Conservation (phyloP, 2,888 invertebrate species). For the Tenthredo livida region DNA sequence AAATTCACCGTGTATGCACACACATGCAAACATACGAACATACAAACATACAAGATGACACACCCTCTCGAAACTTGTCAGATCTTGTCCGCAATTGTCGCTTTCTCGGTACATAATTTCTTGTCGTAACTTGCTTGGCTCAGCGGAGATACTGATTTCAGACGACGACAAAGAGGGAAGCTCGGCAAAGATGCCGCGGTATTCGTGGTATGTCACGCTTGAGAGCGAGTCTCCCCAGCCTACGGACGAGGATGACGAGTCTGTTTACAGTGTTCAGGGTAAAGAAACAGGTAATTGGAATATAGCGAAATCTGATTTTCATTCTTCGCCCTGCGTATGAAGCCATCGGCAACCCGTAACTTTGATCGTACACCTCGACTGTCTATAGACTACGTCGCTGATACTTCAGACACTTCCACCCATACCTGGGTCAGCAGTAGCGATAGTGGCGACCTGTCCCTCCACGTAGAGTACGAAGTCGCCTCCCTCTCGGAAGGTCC, state of each 20-base stretch:
- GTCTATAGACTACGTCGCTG: constrained; percentile 67
- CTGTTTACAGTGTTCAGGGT: constrained; percentile 83
- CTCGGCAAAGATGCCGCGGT: constrained; percentile 62
- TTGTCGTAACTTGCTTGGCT: background rate
- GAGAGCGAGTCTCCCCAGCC: constrained; percentile 78
- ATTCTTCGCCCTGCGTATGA: background rate
- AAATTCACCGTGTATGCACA: background rate
- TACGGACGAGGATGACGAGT: constrained; percentile 80
- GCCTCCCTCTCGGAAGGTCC: constrained; percentile 67
- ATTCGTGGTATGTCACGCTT: constrained; percentile 72
- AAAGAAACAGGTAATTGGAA: constrained; percentile 83
- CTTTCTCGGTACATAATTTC: background rate
- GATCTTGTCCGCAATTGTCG: background rate
- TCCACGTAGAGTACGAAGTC: constrained; percentile 69
- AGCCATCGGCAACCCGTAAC: background rate
- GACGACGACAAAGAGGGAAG: constrained; percentile 63
- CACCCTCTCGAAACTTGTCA: background rate
- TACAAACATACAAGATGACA: background rate
- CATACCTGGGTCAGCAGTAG: constrained; percentile 64
- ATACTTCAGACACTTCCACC: constrained; percentile 70
- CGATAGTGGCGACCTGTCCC: constrained; percentile 58
- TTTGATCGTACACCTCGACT: background rate
- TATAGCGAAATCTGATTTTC: constrained; percentile 14
- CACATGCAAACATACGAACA: too few relatives aligned
- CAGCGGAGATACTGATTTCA: constrained; percentile 54